Percentiles rank a stretch among this genome's conserved stretches.
These are phyloP conservation scores for Nothura maculosa DNA, from an alignment of 2,797 vertebrate genomes.

Conservation along the genomic window DNA sequence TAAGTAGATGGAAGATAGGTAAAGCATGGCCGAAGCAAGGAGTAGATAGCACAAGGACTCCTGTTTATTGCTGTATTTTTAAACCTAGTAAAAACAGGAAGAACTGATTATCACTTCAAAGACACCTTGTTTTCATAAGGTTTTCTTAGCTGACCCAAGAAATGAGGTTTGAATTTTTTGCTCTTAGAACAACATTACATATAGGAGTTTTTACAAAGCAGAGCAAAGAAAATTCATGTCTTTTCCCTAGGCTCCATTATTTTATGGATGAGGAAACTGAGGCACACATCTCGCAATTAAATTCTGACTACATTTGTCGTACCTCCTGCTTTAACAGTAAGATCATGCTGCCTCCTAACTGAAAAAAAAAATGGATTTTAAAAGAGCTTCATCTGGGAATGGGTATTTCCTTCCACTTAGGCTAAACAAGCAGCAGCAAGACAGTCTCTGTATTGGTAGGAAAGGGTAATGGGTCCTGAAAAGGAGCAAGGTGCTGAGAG, in stretches of 20 bases:
- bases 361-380: not conserved
- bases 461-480: not conserved
- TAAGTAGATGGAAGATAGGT: not conserved
- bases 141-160: not conserved
- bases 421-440: not conserved
- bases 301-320: not conserved
- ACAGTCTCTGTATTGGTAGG: not conserved
- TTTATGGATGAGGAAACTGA: not conserved
- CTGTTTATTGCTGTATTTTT: not conserved
- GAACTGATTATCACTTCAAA: not conserved
- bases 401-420: not conserved
- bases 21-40: not conserved
- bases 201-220: not conserved
- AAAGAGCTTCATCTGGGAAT: not conserved
- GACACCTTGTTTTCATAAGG: not conserved
- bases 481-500: not conserved
- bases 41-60: not conserved
- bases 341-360: not conserved
- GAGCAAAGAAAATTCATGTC: not conserved
- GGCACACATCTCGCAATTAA: not conserved
- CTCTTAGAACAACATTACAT: not conserved
- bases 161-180: not conserved
- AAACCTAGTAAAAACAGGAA: conserved; percentile 1
- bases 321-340: not conserved
- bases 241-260: not conserved